phyloP scores from a whole-genome alignment of 1,140 invertebrate species.

The Drosophila auraria region DNA sequence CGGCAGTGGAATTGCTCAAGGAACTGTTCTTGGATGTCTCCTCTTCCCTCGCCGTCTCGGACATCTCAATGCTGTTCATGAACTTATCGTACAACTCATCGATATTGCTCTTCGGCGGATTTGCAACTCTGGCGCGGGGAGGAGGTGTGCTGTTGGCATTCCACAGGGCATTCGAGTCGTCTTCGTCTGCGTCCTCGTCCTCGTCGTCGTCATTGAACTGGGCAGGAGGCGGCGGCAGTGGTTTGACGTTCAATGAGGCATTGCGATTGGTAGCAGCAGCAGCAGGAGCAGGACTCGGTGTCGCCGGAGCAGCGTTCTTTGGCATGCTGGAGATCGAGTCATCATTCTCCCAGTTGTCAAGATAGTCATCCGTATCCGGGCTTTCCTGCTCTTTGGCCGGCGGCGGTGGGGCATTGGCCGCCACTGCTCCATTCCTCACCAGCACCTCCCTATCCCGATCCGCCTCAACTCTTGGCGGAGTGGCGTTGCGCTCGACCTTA shows the following conservation, averaged over 20 bases:
- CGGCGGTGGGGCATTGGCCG: conserved; percentile 48
- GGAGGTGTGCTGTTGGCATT: conserved; percentile 73
- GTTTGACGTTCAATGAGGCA: neutral
- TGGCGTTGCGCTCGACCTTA: conserved; percentile 54
- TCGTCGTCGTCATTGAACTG: conserved; percentile 52
- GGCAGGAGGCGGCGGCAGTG: neutral
- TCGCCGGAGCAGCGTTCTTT: conserved; percentile 20
- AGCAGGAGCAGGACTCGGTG: neutral
- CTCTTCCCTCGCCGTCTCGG: neutral
- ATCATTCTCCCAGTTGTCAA: conserved; percentile 84
- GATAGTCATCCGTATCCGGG: conserved; percentile 82
- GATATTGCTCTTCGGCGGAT: conserved; percentile 48
- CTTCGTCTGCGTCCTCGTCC: conserved; percentile 65
- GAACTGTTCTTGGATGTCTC: conserved; percentile 44
- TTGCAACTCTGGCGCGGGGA: conserved; percentile 39
- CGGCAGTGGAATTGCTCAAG: conserved; percentile 53
- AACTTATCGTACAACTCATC: conserved; percentile 80
- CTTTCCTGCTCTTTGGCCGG: conserved; percentile 49
- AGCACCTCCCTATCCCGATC: conserved; percentile 26
- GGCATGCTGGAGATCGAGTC: conserved; percentile 66
- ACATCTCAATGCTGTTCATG: conserved; percentile 78
- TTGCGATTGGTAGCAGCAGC: neutral
- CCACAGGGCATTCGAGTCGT: conserved; percentile 73
- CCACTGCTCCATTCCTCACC: conserved; percentile 42
- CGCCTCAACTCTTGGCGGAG: conserved; percentile 31